These are phyloP conservation scores for Phainopepla nitens DNA, from an alignment of 2,113 vertebrate species.

Conservation along the genomic window DNA sequence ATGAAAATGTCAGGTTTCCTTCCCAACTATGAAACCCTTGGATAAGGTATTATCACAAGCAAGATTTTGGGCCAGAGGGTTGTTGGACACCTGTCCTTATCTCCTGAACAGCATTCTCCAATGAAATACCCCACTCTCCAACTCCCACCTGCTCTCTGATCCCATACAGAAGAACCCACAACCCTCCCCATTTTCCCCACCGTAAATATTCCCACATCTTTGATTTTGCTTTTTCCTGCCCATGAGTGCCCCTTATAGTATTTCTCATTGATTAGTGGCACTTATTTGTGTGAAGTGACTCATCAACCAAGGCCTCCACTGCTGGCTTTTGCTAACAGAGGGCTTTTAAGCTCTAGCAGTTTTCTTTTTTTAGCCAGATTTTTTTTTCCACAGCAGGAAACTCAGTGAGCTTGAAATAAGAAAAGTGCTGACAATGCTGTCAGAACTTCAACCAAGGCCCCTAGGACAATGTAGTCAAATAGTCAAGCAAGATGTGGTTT, in stretches of 20 bases:
- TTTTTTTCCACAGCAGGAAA: slow-evolving; percentile 28
- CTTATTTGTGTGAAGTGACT: slow-evolving; percentile 41
- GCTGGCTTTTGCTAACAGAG: slow-evolving; percentile 31
- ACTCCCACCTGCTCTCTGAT: background rate
- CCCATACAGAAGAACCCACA: background rate
- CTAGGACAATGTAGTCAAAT: slow-evolving; percentile 15
- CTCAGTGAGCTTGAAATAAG: background rate
- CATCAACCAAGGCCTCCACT: background rate
- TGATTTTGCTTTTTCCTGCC: background rate
- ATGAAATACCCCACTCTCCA: background rate
- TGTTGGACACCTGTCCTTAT: background rate
- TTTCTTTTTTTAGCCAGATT: slow-evolving; percentile 50
- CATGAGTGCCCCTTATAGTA: background rate
- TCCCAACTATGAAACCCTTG: slow-evolving; percentile 46
- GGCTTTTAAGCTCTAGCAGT: slow-evolving; percentile 47
- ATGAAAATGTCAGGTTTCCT: slow-evolving; percentile 28
- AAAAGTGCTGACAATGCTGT: slow-evolving; percentile 29
- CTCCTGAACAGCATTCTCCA: background rate
- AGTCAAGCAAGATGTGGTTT: background rate
- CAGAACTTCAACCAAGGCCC: slow-evolving; percentile 36
- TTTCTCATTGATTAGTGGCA: slow-evolving; percentile 43
- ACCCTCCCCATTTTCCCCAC: background rate
- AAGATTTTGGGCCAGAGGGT: background rate
- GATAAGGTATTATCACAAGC: slow-evolving; percentile 17
- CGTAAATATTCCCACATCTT: background rate